Evolutionary conservation across 2,113 vertebrate genomes (phyloP).

Genomic region (Macquaria australasica): DNA sequence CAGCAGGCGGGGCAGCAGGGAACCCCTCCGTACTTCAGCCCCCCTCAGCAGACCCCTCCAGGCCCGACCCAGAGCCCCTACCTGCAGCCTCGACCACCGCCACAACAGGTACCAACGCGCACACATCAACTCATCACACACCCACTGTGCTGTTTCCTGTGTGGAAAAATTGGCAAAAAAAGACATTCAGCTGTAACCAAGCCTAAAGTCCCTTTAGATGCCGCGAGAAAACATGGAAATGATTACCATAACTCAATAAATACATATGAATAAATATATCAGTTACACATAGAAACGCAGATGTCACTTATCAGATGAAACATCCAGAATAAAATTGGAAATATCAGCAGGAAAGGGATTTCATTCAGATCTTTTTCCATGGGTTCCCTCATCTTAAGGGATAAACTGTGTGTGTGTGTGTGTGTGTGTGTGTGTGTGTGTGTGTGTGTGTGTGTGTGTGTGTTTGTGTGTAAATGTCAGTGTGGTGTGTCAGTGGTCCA

Average conservation of each 20-base stretch:
- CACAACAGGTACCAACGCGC: conserved; percentile 90
- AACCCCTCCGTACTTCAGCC: conserved; percentile 95
- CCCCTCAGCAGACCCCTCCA: conserved; percentile 90
- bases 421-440: background rate
- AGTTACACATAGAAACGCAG: conserved; percentile 8
- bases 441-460: conserved; percentile 4
- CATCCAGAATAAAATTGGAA: conserved; percentile 30
- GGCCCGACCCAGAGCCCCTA: conserved; percentile 89
- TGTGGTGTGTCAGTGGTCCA: conserved; percentile 23
- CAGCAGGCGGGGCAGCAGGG: conserved; percentile 82
- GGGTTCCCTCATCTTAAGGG: conserved; percentile 36
- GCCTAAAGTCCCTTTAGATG: background rate
- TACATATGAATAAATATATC: conserved; percentile 40
- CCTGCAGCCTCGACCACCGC: conserved; percentile 90
- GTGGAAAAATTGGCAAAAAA: background rate
- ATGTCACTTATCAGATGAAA: conserved; percentile 25
- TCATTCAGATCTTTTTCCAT: conserved; percentile 17
- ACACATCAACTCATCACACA: background rate
- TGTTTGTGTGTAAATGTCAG: conserved; percentile 7
- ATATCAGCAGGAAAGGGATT: conserved; percentile 41
- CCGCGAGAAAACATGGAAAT: background rate
- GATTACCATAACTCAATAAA: conserved; percentile 23
- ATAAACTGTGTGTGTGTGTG: conserved; percentile 28
- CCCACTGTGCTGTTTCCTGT: background rate
- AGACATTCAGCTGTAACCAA: background rate